A percentile compares a stretch with the other conserved stretches of the same genome.
phyloP scores from a whole-genome alignment of 2,888 invertebrate species.

The Busseola fusca region DNA sequence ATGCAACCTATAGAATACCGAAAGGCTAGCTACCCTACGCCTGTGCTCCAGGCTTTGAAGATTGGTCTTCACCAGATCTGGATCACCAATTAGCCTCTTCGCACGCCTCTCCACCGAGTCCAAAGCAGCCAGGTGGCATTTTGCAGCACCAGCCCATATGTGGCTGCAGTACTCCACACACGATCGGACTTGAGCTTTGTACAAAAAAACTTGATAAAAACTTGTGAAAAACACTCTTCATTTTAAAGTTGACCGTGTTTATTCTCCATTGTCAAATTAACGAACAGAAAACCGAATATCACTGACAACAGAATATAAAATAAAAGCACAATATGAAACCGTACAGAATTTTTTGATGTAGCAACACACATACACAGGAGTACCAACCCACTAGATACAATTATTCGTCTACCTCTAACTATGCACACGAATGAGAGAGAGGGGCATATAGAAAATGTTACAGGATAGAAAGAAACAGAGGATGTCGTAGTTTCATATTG shows the following conservation, averaged over 20 bases:
- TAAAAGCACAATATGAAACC: conserved; percentile 11
- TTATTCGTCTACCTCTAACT: conserved; percentile 35
- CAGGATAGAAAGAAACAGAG: conserved; percentile 65
- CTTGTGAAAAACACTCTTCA: too few relatives aligned
- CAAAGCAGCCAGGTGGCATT: too few relatives aligned
- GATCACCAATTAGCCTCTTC: too few relatives aligned
- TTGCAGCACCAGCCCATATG: too few relatives aligned
- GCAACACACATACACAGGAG: conserved; percentile 18
- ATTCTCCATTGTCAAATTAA: background rate
- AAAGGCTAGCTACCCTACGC: too few relatives aligned
- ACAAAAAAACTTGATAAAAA: background rate
- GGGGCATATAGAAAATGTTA: conserved; percentile 21
- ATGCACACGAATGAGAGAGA: conserved; percentile 56
- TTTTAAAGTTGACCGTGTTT: background rate
- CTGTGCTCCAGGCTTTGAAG: too few relatives aligned
- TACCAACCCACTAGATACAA: conserved; percentile 37
- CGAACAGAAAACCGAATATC: background rate
- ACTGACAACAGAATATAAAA: conserved; percentile 11
- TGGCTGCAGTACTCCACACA: too few relatives aligned
- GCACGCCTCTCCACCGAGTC: too few relatives aligned
- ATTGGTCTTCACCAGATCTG: too few relatives aligned
- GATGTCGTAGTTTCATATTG: conserved; percentile 82
- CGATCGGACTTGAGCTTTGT: too few relatives aligned
- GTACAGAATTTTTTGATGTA: conserved; percentile 31
- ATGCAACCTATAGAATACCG: too few relatives aligned